phyloP scores from a whole-genome alignment of 1,140 invertebrate genomes.

The Apis cerana region DNA sequence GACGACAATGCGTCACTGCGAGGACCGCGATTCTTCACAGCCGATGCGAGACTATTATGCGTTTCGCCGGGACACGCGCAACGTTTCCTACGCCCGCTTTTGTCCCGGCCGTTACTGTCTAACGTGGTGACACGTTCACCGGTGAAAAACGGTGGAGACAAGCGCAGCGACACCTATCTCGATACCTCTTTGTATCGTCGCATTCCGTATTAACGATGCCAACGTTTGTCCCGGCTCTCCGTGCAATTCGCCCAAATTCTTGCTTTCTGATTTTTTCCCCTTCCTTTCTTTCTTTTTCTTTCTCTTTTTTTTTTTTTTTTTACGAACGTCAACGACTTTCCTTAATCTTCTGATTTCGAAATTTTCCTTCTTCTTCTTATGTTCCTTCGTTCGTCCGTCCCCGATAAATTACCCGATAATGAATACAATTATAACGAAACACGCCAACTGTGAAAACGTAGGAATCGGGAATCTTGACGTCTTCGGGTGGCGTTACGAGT shows the following conservation, averaged over 20 bases:
- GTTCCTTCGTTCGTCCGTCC: too few species aligned
- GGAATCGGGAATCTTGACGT: not conserved
- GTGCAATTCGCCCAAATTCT: too few species aligned
- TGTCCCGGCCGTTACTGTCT: slow-evolving; percentile 14
- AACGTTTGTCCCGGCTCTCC: too few species aligned
- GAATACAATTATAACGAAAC: too few species aligned
- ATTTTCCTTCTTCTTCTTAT: too few species aligned
- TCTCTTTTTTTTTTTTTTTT: too few species aligned
- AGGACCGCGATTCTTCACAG: slow-evolving; percentile 34
- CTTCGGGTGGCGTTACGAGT: not conserved
- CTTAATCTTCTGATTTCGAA: too few species aligned
- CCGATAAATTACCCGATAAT: too few species aligned
- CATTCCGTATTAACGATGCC: not conserved
- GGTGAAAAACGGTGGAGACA: not conserved
- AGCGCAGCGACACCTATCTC: not conserved
- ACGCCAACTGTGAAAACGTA: not conserved
- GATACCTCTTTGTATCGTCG: too few species aligned
- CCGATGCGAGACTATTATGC: slow-evolving; percentile 49
- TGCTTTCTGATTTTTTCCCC: too few species aligned
- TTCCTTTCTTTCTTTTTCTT: too few species aligned
- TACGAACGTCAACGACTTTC: too few species aligned
- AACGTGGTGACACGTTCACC: not conserved
- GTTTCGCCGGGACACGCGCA: slow-evolving; percentile 12
- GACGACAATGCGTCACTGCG: slow-evolving; percentile 25
- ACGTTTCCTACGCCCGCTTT: not conserved